These are phyloP conservation scores for Cabera pusaria DNA, from an alignment of 2,888 invertebrate species.

Conservation along the genomic window DNA sequence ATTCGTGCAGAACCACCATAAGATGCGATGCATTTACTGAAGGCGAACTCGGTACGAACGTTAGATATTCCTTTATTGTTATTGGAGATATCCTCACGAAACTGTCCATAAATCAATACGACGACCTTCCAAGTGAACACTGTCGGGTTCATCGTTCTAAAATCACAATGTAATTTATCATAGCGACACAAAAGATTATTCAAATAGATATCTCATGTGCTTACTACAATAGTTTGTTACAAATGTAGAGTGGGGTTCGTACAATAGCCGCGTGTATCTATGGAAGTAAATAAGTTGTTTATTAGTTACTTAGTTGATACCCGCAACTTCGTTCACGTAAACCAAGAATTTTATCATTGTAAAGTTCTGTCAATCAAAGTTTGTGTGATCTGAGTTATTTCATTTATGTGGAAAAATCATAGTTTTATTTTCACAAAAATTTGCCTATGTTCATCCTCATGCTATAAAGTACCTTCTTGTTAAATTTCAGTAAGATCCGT, in stretches of 20 bases:
- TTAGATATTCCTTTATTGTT: slow-evolving; percentile 16
- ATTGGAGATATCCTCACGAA: slow-evolving; percentile 23
- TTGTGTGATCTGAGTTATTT: too few relatives aligned
- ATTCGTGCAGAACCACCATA: slow-evolving; percentile 19
- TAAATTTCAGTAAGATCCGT: too few relatives aligned
- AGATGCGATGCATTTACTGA: slow-evolving; percentile 11
- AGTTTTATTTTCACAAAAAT: too few relatives aligned
- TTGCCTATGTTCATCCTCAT: too few relatives aligned
- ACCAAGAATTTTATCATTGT: too few relatives aligned
- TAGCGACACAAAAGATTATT: slow-evolving; percentile 25
- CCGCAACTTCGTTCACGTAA: too few relatives aligned
- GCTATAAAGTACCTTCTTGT: too few relatives aligned
- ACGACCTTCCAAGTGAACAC: slow-evolving; percentile 22
- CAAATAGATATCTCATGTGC: slow-evolving; percentile 22
- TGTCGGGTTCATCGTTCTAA: slow-evolving; percentile 24
- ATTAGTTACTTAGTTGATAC: too few relatives aligned
- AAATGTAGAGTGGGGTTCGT: slow-evolving; percentile 9
- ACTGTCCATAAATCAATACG: slow-evolving; percentile 26
- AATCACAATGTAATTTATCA: slow-evolving; percentile 28
- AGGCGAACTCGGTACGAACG: slow-evolving; percentile 1
- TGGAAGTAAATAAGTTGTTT: slow-evolving; percentile 3
- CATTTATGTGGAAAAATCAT: too few relatives aligned
- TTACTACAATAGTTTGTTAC: slow-evolving; percentile 17
- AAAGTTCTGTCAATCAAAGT: too few relatives aligned
- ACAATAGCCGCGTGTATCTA: slow-evolving; percentile 3